A percentile compares a stretch with the other conserved stretches of the same genome.
These are phyloP conservation scores for Xiphophorus couchianus DNA, from an alignment of 2,113 vertebrate genomes.

Conservation along the genomic window DNA sequence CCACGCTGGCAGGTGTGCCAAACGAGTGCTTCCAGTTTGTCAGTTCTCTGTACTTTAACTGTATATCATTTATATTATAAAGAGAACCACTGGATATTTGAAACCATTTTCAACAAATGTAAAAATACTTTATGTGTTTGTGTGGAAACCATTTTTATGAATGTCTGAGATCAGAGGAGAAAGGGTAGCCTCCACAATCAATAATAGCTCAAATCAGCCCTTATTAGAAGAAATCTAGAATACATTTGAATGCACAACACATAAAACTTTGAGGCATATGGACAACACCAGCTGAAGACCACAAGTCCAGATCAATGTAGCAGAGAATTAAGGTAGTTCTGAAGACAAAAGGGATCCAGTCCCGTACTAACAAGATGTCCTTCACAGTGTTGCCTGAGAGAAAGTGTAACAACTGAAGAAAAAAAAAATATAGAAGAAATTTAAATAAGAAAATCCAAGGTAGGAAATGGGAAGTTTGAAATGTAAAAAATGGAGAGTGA, in stretches of 20 bases:
- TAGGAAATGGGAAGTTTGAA: too few species aligned
- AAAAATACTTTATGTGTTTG: background rate
- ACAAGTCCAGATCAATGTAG: background rate
- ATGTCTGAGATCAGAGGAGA: background rate
- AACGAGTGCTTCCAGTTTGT: conserved; percentile 47
- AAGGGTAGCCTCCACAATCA: too few species aligned
- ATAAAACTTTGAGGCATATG: background rate
- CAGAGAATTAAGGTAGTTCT: background rate
- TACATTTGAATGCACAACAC: background rate
- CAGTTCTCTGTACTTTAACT: conserved; percentile 34
- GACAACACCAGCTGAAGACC: background rate
- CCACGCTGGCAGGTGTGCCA: conserved; percentile 75
- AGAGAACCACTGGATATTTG: background rate
- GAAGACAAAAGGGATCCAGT: background rate
- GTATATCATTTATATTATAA: background rate
- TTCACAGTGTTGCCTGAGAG: background rate
- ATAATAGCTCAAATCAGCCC: background rate
- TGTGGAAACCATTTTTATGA: background rate
- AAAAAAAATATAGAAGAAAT: background rate
- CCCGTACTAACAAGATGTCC: background rate
- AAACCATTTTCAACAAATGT: background rate
- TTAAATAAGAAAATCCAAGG: background rate
- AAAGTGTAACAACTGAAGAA: background rate
- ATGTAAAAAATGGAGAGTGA: too few species aligned
- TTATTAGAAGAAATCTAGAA: background rate